Base-by-base conservation (phyloP, 1,140 invertebrate genomes). In the Apis dorsata region DNA sequence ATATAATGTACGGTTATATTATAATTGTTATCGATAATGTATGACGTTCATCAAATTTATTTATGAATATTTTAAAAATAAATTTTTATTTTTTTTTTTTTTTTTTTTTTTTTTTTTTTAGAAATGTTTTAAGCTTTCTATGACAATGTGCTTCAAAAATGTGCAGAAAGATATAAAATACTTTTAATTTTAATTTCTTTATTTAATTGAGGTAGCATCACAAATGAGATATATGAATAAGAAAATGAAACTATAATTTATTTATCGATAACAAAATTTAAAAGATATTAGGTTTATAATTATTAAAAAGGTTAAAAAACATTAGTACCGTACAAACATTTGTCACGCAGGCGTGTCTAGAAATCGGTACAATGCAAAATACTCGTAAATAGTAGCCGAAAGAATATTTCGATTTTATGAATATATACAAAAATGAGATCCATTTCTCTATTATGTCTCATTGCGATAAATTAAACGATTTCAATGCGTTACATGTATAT, bases 331-430 rank as follows among this genome's bases (percentile, higher is more conserved):
- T 13, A 44, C 5, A 65, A 17, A 62, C 28, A 78, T 59, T 71
- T 66, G 65, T 86, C 86, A 81, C 66, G 76, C 83, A 82, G 72
- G 79, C 85, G 83, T 86, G 83, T 82, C 53, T 60, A 62, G 12
- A 63, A 17, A 85, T 74, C 53, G 70, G 55, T 75, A 81, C n/a
- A 21, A 49, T 79, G 60, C n/a, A 28, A 66, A 83, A 70, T 79
- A 78, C 76, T 83, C 75, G 66, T 79, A 55, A 79, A 62, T 1
- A 62, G 5, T 51, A 49, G 12, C 21, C 21, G 53, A 55, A 65
- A 44, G 24, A n/a, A 55, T 44, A 44, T 44, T n/a, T 21, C 28
- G 9, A 49, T 12, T 69, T 17, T 28, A 51, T 12, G 9, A 51
- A 28, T 5, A 66, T 21, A 10, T 63, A 65, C 0, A 57, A 77